These are phyloP conservation scores for Plebejus argus DNA, from an alignment of 2,888 invertebrate species.

Conservation along the genomic window DNA sequence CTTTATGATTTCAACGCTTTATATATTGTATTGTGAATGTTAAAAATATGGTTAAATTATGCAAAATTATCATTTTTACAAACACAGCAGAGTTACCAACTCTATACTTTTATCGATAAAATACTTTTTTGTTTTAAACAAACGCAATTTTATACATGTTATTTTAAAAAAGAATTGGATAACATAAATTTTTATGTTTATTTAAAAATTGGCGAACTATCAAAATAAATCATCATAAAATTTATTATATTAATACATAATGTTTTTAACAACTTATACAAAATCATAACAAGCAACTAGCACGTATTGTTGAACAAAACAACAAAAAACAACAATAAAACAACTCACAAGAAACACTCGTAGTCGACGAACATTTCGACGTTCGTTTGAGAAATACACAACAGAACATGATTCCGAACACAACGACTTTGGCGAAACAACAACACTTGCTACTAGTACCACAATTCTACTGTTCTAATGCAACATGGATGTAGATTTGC, in stretches of 20 bases:
- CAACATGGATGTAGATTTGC: not conserved
- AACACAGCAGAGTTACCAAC: not conserved
- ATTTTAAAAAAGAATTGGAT: not conserved
- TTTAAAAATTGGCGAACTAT: no score
- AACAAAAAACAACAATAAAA: constrained; percentile 11
- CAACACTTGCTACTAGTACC: not conserved
- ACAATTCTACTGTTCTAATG: not conserved
- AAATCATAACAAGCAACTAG: not conserved
- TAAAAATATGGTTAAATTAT: not conserved
- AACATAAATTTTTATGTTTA: not conserved
- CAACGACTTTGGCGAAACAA: not conserved
- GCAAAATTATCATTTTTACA: not conserved
- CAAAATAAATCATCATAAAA: no score
- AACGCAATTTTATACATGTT: no score
- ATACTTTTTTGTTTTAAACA: not conserved
- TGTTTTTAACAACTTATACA: not conserved
- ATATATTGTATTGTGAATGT: not conserved
- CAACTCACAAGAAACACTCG: constrained; percentile 41
- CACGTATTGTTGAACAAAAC: constrained; percentile 1
- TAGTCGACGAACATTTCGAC: constrained; percentile 34
- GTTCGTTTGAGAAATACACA: constrained; percentile 36
- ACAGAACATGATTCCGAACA: constrained; percentile 38
- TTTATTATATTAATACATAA: no score
- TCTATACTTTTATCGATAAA: not conserved
- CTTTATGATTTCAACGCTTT: not conserved